Evolutionary conservation across 2,113 vertebrate species (phyloP).

Genomic region (Atractosteus spatula): DNA sequence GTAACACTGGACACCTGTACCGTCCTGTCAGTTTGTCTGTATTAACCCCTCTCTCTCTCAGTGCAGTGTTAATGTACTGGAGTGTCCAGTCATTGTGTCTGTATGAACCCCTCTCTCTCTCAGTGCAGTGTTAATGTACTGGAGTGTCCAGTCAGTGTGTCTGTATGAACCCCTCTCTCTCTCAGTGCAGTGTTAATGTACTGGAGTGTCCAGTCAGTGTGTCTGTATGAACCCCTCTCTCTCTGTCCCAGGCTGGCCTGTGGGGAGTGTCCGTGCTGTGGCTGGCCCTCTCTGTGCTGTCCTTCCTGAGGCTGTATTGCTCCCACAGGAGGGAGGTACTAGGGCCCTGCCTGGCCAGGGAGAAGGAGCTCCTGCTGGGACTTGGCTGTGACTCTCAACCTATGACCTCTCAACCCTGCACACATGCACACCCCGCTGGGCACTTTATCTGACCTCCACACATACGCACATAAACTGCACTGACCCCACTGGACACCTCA

Average conservation of each 20-base stretch:
- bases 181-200: not conserved
- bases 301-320: conserved; percentile 71
- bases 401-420: not conserved
- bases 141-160: not conserved
- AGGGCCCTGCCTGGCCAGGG: conserved; percentile 58
- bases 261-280: conserved; percentile 68
- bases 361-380: conserved; percentile 67
- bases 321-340: conserved; percentile 67
- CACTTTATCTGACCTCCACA: too few species aligned
- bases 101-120: too few species aligned
- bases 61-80: not conserved
- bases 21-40: not conserved
- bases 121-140: too few species aligned
- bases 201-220: too few species aligned
- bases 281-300: conserved; percentile 63
- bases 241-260: conserved; percentile 52
- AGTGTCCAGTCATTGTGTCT: too few species aligned
- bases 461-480: too few species aligned
- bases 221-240: conserved; percentile 1
- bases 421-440: too few species aligned
- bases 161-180: too few species aligned
- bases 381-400: not conserved
- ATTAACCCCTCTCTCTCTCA: conserved; percentile 6
- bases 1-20: conserved; percentile 31
- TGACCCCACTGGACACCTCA: too few species aligned